These are phyloP conservation scores for Thripadectes ignobilis DNA, from an alignment of 2,797 vertebrate species.

Conservation along the genomic window DNA sequence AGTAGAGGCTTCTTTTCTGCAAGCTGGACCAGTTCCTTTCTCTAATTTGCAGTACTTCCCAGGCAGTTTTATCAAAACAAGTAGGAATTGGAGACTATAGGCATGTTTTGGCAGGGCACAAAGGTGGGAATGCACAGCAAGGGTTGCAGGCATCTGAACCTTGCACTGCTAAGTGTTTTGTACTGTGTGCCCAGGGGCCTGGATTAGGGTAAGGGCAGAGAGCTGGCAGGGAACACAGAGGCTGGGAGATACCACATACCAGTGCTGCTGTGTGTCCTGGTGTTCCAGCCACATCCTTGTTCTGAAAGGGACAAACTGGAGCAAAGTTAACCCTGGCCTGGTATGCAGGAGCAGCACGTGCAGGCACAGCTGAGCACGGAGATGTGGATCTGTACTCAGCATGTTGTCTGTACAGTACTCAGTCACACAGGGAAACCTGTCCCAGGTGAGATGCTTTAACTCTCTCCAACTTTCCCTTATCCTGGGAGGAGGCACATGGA, in stretches of 20 bases:
- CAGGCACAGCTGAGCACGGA: background rate
- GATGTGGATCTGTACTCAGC: background rate
- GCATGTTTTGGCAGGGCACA: background rate
- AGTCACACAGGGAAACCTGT: background rate
- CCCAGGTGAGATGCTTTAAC: background rate
- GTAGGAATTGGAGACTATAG: background rate
- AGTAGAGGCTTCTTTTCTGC: background rate
- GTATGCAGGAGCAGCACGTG: background rate
- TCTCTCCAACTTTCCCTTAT: background rate
- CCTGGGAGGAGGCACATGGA: background rate
- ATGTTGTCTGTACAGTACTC: background rate
- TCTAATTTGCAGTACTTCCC: background rate
- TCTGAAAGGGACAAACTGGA: background rate
- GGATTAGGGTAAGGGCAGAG: background rate
- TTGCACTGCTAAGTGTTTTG: background rate
- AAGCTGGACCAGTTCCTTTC: background rate
- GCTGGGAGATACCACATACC: background rate
- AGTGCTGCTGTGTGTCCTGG: background rate
- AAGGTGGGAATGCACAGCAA: background rate
- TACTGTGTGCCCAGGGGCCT: background rate
- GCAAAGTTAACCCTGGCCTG: background rate
- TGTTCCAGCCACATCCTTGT: rapidly evolving
- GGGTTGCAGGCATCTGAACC: background rate
- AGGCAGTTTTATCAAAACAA: background rate
- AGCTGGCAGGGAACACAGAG: background rate